Conservation (phyloP, 2,888 invertebrate genomes). For the Erannis defoliaria region DNA sequence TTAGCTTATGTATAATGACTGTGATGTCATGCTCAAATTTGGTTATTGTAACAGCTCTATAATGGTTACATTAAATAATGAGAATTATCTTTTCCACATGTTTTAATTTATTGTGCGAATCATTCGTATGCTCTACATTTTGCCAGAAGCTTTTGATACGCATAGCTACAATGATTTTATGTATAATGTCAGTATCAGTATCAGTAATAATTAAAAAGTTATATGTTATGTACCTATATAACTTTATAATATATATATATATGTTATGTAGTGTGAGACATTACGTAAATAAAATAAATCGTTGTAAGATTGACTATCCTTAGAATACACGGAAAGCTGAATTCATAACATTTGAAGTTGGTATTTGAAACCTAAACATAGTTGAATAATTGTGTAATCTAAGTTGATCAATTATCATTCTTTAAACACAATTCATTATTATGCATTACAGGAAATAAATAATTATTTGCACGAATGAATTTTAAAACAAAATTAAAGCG, state of each 20-base stretch:
- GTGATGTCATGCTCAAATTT: constrained; percentile 46
- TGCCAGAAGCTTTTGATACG: constrained; percentile 17
- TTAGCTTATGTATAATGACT: constrained; percentile 38
- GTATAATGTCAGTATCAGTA: not conserved
- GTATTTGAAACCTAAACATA: too few species aligned
- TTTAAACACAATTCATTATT: not conserved
- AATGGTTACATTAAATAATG: constrained; percentile 61
- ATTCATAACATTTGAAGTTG: too few species aligned
- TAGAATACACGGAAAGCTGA: too few species aligned
- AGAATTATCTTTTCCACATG: constrained; percentile 58
- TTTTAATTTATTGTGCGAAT: constrained; percentile 49
- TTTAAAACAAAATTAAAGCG: not conserved
- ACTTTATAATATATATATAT: too few species aligned
- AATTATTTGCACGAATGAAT: not conserved
- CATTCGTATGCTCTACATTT: constrained; percentile 26
- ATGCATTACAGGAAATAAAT: not conserved
- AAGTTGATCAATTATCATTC: not conserved
- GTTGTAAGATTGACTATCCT: too few species aligned
- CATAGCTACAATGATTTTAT: not conserved
- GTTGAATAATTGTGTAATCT: not conserved
- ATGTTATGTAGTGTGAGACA: too few species aligned
- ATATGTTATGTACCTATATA: too few species aligned
- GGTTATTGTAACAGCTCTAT: constrained; percentile 50
- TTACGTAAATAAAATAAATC: too few species aligned
- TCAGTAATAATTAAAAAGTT: not conserved